These are phyloP conservation scores for Nesoenas mayeri DNA, from an alignment of 2,113 vertebrate genomes.

Conservation along the genomic window DNA sequence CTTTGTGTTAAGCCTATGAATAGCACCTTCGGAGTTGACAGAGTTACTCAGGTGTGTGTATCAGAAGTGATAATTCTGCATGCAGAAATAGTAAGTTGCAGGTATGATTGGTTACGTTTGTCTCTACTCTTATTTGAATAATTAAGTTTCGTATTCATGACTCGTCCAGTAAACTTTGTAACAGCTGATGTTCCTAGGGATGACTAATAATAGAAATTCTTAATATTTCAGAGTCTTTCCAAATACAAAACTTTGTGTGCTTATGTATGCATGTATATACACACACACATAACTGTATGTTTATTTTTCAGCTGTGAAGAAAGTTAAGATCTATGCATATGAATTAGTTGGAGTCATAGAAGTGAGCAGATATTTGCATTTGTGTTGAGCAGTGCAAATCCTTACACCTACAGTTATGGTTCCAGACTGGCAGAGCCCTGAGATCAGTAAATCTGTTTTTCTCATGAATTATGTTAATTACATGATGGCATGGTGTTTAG, in stretches of 20 bases:
- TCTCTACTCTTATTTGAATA: background rate
- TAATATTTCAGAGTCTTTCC: background rate
- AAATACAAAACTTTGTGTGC: background rate
- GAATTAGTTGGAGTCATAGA: background rate
- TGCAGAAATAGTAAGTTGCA: background rate
- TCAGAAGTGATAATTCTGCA: background rate
- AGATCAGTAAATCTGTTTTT: background rate
- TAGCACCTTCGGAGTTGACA: background rate
- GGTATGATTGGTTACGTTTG: fast-evolving
- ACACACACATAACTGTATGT: background rate
- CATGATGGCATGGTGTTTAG: background rate
- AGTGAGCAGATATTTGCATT: background rate
- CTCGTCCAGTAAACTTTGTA: background rate
- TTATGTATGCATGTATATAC: background rate
- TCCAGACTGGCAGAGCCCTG: background rate
- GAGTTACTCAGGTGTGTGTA: background rate
- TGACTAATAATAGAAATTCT: background rate
- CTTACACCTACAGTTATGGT: background rate
- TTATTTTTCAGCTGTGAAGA: background rate
- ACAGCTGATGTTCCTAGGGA: background rate
- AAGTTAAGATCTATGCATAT: background rate
- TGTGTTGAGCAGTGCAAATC: background rate
- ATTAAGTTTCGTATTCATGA: background rate
- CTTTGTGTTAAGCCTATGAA: background rate
- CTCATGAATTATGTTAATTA: background rate